phyloP scores from a whole-genome alignment of 2,113 vertebrate genomes.

The Elaphurus davidianus region DNA sequence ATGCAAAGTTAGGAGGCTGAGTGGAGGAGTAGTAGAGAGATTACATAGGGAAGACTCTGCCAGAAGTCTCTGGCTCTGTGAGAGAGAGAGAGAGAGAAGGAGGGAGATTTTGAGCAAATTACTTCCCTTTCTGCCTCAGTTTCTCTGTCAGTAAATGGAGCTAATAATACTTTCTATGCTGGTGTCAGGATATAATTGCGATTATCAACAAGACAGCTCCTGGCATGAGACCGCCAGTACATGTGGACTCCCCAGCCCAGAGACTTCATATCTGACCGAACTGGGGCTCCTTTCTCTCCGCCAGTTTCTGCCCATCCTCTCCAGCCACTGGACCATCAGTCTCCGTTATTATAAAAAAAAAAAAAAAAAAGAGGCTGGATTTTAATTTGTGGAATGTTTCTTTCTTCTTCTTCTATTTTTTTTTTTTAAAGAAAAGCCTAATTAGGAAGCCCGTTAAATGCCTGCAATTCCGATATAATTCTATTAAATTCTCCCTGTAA shows the following conservation, averaged over 20 bases:
- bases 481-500: slow-evolving; percentile 90
- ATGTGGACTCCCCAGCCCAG: background rate
- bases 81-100: background rate
- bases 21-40: background rate
- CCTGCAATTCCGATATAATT: slow-evolving; percentile 89
- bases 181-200: background rate
- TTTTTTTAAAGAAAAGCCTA: slow-evolving; percentile 83
- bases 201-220: background rate
- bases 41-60: background rate
- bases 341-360: slow-evolving; percentile 76
- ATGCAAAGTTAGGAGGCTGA: background rate
- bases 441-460: slow-evolving; percentile 87
- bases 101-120: background rate
- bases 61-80: background rate
- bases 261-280: slow-evolving; percentile 16
- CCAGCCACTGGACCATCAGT: slow-evolving; percentile 73
- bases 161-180: background rate
- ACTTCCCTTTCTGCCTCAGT: slow-evolving; percentile 22
- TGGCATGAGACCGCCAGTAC: background rate
- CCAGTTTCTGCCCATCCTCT: slow-evolving; percentile 25
- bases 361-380: slow-evolving; percentile 69
- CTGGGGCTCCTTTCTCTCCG: background rate
- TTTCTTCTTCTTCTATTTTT: slow-evolving; percentile 79
- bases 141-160: slow-evolving; percentile 27
- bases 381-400: slow-evolving; percentile 81